These are phyloP conservation scores for Vireo griseus DNA, from an alignment of 2,797 vertebrate species.

Conservation along the genomic window DNA sequence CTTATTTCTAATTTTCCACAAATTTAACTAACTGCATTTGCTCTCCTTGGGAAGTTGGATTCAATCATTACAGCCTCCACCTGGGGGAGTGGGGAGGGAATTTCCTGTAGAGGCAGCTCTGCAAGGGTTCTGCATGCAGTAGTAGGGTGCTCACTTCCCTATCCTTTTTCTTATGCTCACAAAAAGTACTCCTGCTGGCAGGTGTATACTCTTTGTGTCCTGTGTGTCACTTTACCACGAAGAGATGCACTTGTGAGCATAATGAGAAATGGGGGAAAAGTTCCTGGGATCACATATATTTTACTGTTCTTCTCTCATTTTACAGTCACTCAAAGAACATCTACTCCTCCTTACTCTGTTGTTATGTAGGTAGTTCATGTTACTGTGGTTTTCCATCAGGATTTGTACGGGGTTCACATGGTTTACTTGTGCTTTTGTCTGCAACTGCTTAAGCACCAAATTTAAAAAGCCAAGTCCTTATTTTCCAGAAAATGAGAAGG, in stretches of 20 bases:
- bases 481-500: neutral
- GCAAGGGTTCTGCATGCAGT: neutral
- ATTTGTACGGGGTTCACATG: neutral
- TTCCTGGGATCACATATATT: neutral
- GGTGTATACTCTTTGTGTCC: neutral
- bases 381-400: neutral
- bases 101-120: neutral
- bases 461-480: neutral
- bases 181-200: neutral
- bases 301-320: neutral
- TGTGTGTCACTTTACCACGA: accelerated
- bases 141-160: neutral
- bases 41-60: neutral
- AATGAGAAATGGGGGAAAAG: neutral
- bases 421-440: neutral
- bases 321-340: neutral
- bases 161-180: neutral
- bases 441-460: neutral
- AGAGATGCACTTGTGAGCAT: neutral
- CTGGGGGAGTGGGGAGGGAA: neutral
- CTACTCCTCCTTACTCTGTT: neutral
- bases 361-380: neutral
- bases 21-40: neutral
- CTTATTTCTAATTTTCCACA: neutral
- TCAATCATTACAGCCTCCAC: neutral